phyloP scores from a whole-genome alignment of 2,888 invertebrate genomes.

The Melikaiella ostensackeni region DNA sequence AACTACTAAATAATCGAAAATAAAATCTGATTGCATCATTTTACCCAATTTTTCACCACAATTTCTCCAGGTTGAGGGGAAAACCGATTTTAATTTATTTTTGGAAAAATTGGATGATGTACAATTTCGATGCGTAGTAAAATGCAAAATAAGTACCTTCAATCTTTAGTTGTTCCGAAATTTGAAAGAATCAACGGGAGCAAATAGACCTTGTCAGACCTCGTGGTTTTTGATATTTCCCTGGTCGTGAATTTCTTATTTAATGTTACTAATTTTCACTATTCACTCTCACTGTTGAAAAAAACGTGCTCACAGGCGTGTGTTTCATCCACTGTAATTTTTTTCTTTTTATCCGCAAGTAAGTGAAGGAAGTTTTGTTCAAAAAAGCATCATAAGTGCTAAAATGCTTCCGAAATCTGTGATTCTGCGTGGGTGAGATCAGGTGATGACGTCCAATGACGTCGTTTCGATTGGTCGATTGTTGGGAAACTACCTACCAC shows the following conservation, averaged over 20 bases:
- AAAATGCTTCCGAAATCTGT: background rate
- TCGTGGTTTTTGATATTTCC: background rate
- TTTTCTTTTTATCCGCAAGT: background rate
- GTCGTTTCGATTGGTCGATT: conserved; percentile 5
- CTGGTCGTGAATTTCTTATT: background rate
- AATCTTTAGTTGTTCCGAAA: background rate
- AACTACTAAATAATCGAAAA: background rate
- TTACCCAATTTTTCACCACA: background rate
- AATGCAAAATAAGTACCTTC: background rate
- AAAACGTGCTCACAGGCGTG: background rate
- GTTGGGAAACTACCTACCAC: background rate
- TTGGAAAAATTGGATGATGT: background rate
- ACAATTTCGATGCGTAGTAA: background rate
- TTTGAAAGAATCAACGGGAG: background rate
- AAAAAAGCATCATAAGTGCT: background rate
- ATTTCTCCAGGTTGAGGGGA: background rate
- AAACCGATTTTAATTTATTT: background rate
- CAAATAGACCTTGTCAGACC: background rate
- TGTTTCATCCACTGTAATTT: background rate
- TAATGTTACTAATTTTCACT: background rate
- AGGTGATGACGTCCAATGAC: too few species aligned
- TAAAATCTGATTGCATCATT: background rate
- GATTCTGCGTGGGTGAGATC: too few species aligned
- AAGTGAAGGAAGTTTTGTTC: background rate
- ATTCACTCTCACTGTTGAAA: background rate